Evolutionary conservation across 1,140 invertebrate species (phyloP).

Genomic region (Zaprionus capensis): DNA sequence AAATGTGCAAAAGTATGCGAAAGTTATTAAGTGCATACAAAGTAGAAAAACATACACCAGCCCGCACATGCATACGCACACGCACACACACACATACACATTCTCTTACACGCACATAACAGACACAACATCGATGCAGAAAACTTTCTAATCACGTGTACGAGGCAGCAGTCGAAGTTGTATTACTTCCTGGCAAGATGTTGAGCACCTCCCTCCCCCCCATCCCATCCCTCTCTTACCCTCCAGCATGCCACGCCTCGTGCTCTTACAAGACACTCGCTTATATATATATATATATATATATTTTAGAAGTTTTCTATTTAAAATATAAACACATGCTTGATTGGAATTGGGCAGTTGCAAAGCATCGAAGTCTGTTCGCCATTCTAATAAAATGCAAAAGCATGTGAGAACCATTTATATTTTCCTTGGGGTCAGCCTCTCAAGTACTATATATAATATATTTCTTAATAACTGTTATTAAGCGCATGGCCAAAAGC

Average conservation of each 20-base stretch:
- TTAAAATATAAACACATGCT: constrained; percentile 80
- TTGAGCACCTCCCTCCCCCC: neutral
- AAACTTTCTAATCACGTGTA: constrained; percentile 82
- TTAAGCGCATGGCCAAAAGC: neutral
- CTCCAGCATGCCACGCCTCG: neutral
- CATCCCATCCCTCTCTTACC: neutral
- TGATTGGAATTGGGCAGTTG: constrained; percentile 66
- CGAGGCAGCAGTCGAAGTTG: constrained; percentile 69
- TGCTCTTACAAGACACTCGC: constrained; percentile 24
- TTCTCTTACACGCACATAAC: constrained; percentile 23
- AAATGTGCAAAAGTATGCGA: constrained; percentile 81
- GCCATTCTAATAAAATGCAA: constrained; percentile 44
- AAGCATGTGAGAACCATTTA: constrained; percentile 35
- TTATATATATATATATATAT: constrained; percentile 23
- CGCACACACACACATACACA: constrained; percentile 42
- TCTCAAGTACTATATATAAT: neutral
- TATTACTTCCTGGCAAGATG: constrained; percentile 64
- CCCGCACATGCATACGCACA: constrained; percentile 47
- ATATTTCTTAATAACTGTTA: constrained; percentile 5
- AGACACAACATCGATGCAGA: constrained; percentile 37
- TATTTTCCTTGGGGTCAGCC: constrained; percentile 38
- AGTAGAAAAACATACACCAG: constrained; percentile 64
- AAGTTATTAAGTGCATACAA: constrained; percentile 82
- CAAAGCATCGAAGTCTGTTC: constrained; percentile 35
- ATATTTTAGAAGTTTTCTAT: constrained; percentile 73